These are phyloP conservation scores for Achatina immaculata DNA, from an alignment of 1,140 invertebrate species.

Conservation along the genomic window DNA sequence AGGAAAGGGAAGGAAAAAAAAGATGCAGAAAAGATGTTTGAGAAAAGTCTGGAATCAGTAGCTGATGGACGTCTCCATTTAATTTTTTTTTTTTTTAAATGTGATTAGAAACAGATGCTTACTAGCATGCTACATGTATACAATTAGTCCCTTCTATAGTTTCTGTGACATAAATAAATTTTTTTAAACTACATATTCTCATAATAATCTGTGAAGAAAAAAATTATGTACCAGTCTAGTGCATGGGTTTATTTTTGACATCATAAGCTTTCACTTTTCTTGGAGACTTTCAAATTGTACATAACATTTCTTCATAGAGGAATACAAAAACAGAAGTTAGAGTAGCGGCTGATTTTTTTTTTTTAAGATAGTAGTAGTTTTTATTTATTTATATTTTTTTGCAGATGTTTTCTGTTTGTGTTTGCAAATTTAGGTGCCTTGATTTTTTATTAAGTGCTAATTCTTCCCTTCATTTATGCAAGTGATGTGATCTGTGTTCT, in stretches of 20 bases:
- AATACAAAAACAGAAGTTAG: too few relatives aligned
- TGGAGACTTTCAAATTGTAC: background rate
- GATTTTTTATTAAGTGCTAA: constrained; percentile 6
- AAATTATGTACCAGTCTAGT: background rate
- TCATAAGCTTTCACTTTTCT: background rate
- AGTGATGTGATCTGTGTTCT: background rate
- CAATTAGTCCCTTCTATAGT: background rate
- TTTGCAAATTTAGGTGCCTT: constrained; percentile 17
- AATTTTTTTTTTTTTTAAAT: too few relatives aligned
- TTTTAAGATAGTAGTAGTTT: too few relatives aligned
- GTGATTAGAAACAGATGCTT: background rate
- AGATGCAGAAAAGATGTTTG: too few relatives aligned
- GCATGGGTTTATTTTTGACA: background rate
- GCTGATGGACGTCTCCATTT: too few relatives aligned
- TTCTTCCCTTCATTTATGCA: background rate
- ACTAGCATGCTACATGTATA: background rate
- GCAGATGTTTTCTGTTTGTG: too few relatives aligned
- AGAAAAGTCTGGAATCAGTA: too few relatives aligned
- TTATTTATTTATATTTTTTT: too few relatives aligned
- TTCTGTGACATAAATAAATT: background rate
- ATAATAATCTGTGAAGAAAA: background rate
- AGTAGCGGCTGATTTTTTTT: too few relatives aligned
- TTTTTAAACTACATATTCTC: constrained; percentile 5
- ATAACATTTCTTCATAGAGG: too few relatives aligned
- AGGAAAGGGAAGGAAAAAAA: too few relatives aligned